These are phyloP conservation scores for Carcinoscorpius rotundicauda DNA, from an alignment of 1,140 invertebrate species.

Conservation along the genomic window DNA sequence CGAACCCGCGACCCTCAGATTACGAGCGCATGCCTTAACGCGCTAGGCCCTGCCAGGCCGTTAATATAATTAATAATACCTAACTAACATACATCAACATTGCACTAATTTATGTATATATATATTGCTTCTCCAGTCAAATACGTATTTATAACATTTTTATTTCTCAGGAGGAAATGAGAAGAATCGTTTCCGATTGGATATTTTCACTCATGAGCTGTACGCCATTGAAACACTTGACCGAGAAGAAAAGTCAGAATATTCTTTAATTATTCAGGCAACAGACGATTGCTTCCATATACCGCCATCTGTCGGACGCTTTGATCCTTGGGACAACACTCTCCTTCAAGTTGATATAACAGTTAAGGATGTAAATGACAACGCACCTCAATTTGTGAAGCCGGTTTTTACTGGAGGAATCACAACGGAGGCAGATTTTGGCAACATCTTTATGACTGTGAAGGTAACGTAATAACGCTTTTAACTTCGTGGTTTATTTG, in stretches of 20 bases:
- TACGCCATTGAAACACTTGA: conserved; percentile 46
- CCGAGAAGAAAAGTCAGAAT: conserved; percentile 53
- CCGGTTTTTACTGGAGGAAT: conserved; percentile 78
- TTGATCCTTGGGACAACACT: conserved; percentile 50
- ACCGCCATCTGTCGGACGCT: conserved; percentile 28
- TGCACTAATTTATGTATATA: too few species aligned
- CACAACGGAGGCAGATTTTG: conserved; percentile 82
- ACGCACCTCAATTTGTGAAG: conserved; percentile 44
- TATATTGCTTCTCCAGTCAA: too few species aligned
- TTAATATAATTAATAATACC: too few species aligned
- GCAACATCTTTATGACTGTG: conserved; percentile 71
- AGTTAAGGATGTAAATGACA: conserved; percentile 72
- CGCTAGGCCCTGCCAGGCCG: too few species aligned
- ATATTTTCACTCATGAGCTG: conserved; percentile 57
- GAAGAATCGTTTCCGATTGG: conserved; percentile 52
- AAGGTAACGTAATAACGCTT: conserved; percentile 42
- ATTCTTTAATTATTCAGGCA: conserved; percentile 62
- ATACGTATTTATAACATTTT: too few species aligned
- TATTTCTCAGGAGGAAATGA: conserved; percentile 48
- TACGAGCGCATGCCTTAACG: too few species aligned
- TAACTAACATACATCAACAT: too few species aligned
- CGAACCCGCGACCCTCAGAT: too few species aligned
- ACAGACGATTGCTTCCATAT: conserved; percentile 62
- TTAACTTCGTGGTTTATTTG: too few species aligned
- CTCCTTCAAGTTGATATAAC: conserved; percentile 48